A percentile compares a stretch with the other conserved stretches of the same genome.
Conservation (phyloP, 2,797 vertebrate genomes). For the Austrolebias charrua region DNA sequence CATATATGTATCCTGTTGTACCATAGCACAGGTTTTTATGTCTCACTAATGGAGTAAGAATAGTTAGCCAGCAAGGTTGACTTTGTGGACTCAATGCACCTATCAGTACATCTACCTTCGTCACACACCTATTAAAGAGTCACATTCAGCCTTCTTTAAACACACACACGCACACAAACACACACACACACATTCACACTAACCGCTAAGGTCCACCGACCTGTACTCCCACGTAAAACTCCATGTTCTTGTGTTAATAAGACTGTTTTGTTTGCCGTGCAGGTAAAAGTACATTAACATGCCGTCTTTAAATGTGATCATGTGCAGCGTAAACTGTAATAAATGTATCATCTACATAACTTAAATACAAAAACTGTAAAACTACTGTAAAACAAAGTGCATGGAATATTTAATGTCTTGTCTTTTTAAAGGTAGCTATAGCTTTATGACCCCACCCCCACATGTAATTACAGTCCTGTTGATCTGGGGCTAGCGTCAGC, state of each 20-base stretch:
- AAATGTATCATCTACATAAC: background rate
- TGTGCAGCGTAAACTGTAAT: background rate
- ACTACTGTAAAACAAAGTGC: too few relatives aligned
- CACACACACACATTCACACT: slow-evolving; percentile 7
- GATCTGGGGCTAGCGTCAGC: too few relatives aligned
- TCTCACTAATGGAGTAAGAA: slow-evolving; percentile 40
- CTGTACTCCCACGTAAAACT: slow-evolving; percentile 38
- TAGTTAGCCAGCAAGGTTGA: slow-evolving; percentile 33
- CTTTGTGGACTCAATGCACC: slow-evolving; percentile 35
- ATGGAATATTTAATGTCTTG: too few relatives aligned
- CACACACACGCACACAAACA: too few relatives aligned
- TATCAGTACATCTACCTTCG: slow-evolving; percentile 44
- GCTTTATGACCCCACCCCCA: too few relatives aligned
- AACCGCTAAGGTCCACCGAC: slow-evolving; percentile 23
- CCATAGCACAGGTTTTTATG: slow-evolving; percentile 35
- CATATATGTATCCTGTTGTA: background rate
- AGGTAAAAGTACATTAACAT: background rate
- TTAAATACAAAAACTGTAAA: background rate
- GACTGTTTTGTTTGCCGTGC: slow-evolving; percentile 6
- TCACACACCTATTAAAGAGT: slow-evolving; percentile 53
- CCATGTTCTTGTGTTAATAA: slow-evolving; percentile 15
- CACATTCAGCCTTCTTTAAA: slow-evolving; percentile 3
- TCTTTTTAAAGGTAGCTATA: too few relatives aligned
- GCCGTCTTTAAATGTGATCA: background rate
- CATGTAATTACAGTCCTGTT: too few relatives aligned